These are phyloP conservation scores for Trileptium ribeirensis DNA, from an alignment of 2,888 invertebrate genomes.

Conservation along the genomic window DNA sequence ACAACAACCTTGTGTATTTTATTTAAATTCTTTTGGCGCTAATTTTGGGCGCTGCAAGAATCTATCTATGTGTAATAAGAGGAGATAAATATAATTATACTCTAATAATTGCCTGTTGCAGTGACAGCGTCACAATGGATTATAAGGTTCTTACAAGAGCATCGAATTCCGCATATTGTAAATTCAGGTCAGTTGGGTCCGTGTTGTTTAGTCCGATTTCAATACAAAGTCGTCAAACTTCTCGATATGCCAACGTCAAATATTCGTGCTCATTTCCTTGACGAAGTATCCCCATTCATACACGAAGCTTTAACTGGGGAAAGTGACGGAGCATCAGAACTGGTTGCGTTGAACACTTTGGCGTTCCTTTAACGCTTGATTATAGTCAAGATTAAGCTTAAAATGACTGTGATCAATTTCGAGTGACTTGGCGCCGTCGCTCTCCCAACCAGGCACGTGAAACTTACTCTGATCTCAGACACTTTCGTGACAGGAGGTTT, in stretches of 20 bases:
- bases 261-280: conserved; percentile 46
- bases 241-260: conserved; percentile 50
- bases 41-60: too few species aligned
- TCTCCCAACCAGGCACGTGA: background rate
- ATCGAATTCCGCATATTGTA: conserved; percentile 54
- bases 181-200: conserved; percentile 52
- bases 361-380: too few species aligned
- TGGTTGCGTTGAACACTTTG: too few species aligned
- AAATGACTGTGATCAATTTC: too few species aligned
- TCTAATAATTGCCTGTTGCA: too few species aligned
- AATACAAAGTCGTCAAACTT: conserved; percentile 50
- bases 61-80: too few species aligned
- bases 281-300: conserved; percentile 51
- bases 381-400: too few species aligned
- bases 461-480: background rate
- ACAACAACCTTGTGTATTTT: too few species aligned
- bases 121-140: conserved; percentile 55
- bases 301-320: conserved; percentile 40
- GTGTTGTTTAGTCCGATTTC: conserved; percentile 50
- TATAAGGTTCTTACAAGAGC: conserved; percentile 45
- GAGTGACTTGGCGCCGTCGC: background rate
- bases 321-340: background rate
- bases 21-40: too few species aligned
- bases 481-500: background rate
- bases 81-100: too few species aligned